These are phyloP conservation scores for Eilema caniola DNA, from an alignment of 2,888 invertebrate genomes.

Conservation along the genomic window DNA sequence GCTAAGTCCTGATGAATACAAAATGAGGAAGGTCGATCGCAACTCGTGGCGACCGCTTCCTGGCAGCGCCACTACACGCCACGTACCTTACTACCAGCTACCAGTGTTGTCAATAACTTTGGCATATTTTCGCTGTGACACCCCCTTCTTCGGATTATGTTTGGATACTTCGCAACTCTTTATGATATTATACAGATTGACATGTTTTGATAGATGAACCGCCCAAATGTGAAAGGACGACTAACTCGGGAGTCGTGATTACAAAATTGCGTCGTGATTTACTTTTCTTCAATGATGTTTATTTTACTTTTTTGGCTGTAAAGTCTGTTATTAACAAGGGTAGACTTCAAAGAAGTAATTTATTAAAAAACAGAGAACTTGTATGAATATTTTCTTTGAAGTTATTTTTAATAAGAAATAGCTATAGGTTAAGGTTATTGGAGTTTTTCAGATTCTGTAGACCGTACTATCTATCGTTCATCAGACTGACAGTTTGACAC, in stretches of 20 bases:
- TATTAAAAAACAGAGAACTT: neutral
- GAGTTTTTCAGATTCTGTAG: neutral
- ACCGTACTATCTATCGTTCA: neutral
- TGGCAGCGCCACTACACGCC: constrained; percentile 27
- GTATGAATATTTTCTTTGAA: neutral
- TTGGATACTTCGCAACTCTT: constrained; percentile 22
- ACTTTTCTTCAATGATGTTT: neutral
- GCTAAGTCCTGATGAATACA: constrained; percentile 57
- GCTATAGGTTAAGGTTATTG: neutral
- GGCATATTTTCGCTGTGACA: constrained; percentile 54
- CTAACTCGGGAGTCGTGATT: neutral
- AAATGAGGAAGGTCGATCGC: constrained; percentile 48
- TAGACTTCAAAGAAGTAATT: neutral
- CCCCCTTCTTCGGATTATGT: constrained; percentile 29
- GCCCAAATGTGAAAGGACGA: constrained; percentile 1
- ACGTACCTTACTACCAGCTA: constrained; percentile 29
- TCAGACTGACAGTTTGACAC: neutral
- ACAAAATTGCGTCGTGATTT: neutral
- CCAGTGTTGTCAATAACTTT: constrained; percentile 54
- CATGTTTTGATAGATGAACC: constrained; percentile 7
- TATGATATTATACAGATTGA: constrained; percentile 2
- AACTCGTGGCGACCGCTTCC: constrained; percentile 38
- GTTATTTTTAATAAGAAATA: neutral
- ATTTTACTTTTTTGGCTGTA: neutral
- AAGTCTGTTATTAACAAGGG: neutral